Evolutionary conservation across 2,797 vertebrate genomes (phyloP).

Genomic region (Allenopithecus nigroviridis): DNA sequence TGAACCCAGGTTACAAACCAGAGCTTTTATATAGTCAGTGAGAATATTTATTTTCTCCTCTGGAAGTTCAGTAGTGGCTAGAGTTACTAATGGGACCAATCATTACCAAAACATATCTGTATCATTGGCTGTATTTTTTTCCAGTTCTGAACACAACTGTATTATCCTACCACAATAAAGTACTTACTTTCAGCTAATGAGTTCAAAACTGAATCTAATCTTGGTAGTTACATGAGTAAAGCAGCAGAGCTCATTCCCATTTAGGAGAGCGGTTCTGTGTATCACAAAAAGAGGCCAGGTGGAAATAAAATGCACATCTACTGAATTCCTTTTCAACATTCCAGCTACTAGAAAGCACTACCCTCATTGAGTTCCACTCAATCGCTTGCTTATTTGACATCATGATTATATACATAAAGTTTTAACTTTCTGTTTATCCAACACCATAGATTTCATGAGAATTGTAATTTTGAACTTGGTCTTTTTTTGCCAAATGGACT

Average conservation of each 20-base stretch:
- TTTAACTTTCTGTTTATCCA: conserved; percentile 73
- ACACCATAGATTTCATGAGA: conserved; percentile 55
- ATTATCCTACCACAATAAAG: conserved; percentile 48
- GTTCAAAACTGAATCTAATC: conserved; percentile 57
- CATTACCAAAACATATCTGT: conserved; percentile 55
- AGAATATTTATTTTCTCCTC: conserved; percentile 63
- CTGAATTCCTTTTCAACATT: not conserved
- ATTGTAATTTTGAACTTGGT: conserved; percentile 57
- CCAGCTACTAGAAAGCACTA: not conserved
- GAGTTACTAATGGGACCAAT: conserved; percentile 63
- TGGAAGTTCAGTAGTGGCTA: conserved; percentile 35
- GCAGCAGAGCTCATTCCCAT: not conserved
- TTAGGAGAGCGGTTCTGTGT: not conserved
- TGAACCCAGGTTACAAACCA: conserved; percentile 32
- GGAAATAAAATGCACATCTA: not conserved
- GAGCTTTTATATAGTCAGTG: conserved; percentile 42
- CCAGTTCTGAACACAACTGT: conserved; percentile 31
- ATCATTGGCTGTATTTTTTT: not conserved
- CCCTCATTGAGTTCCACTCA: not conserved
- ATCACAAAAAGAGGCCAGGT: conserved; percentile 53
- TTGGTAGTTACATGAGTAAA: conserved; percentile 30
- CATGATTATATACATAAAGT: conserved; percentile 63
- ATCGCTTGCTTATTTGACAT: conserved; percentile 44
- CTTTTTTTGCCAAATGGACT: conserved; percentile 60
- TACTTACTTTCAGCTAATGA: conserved; percentile 59